Evolutionary conservation across 2,888 invertebrate species (phyloP), one percentile per base, ranked within the genome.

Genomic region (Boloria selene): DNA sequence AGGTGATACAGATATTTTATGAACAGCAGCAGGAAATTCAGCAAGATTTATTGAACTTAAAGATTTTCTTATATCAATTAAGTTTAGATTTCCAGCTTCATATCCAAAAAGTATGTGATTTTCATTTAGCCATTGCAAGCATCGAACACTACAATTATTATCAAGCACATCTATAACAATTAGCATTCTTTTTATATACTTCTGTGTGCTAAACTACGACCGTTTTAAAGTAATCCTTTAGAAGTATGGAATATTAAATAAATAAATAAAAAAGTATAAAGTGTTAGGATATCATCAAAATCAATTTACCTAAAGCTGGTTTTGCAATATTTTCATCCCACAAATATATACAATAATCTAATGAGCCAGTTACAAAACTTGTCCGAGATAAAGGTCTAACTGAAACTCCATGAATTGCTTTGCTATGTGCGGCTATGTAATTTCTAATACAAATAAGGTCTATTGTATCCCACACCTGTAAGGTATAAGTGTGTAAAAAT

Each of bases 361-460:
- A 79, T 38, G 92, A 90, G 5, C 93, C 91, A 2, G 94, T 93
- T 13, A 93, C 88, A 83, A 94, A 94, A 56, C 84, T 79, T 31
- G 85, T 83, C 13, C 79, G 80, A 54, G 93, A 89, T 26, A 83
- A 78, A 3, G 93, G 90, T 72, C 90, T 89, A n/a, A 90, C 90
- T 49, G 93, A 82, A 0, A 94, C 89, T 73, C 84, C 81, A 68
- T 86, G 82, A 10, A 93, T 87, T 10, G 88, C 79, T 73, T 83
- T 83, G 26, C 84, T 85, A 73, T 94, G 94, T n/a, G 93, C 90
- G 72, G 90, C 83, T 64, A 75, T 77, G 67, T 92, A 93, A 65
- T 90, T 92, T 67, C 85, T 85, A 63, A 87, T 75, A 67, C 92
- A 88, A 45, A 92, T 81, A 79, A 93, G 77, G 62, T 90, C 86